phyloP scores from a whole-genome alignment of 1,140 invertebrate genomes.

The Aricia agestis region DNA sequence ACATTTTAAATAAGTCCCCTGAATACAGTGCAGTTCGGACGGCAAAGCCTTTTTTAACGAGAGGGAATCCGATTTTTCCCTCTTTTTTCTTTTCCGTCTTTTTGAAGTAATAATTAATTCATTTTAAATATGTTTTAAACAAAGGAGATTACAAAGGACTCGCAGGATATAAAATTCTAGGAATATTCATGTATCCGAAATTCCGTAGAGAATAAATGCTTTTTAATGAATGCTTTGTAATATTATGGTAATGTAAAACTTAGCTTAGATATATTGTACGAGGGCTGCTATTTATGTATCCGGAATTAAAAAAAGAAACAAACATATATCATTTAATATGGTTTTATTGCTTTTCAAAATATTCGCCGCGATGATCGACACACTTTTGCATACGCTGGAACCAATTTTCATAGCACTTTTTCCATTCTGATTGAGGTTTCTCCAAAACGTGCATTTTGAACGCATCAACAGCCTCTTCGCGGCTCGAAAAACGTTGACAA shows the following conservation, averaged over 20 bases:
- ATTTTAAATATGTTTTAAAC: slow-evolving; percentile 10
- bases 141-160: slow-evolving; percentile 7
- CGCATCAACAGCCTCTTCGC: no score
- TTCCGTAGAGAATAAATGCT: not conserved
- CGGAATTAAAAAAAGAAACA: no score
- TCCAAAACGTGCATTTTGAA: no score
- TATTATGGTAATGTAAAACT: not conserved
- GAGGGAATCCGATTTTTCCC: slow-evolving; percentile 7
- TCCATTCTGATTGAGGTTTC: no score
- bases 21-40: slow-evolving; percentile 5
- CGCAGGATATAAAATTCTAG: not conserved
- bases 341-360: no score
- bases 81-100: slow-evolving; percentile 9
- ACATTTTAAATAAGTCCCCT: not conserved
- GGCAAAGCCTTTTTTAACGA: slow-evolving; percentile 14
- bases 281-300: no score
- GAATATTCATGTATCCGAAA: not conserved
- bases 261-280: no score
- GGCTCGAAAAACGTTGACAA: no score
- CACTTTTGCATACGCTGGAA: no score
- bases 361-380: no score
- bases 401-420: no score
- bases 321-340: no score
- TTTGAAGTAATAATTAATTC: slow-evolving; percentile 14
- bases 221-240: not conserved